Evolutionary conservation across 2,797 vertebrate genomes (phyloP), one percentile per base, ranked within the genome.

Genomic region (Pangasius sanitwongsei): DNA sequence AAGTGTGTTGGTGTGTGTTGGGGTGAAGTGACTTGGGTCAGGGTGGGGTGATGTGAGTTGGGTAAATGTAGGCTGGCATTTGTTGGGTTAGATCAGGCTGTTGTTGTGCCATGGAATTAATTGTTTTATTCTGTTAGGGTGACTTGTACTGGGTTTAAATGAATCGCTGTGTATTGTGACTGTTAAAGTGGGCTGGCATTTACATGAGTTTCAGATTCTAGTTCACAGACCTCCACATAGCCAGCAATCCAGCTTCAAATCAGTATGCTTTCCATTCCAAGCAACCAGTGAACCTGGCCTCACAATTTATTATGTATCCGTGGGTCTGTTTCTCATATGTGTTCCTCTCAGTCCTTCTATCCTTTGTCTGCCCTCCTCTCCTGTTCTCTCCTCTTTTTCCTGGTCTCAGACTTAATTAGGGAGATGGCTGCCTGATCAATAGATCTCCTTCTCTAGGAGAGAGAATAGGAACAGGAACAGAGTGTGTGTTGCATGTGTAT

Each of bases 381-480:
- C 48, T 53, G 20, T 89, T 86, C 83, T 75, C 63, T 57, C 59
- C 13, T 82, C 25, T 85, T 87, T 87, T 70, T 59, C 72, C 65
- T 87, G 74, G 87, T 88, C 87, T 95, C 92, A 92, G 89, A 88
- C 89, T 93, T 93, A 96, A 96, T 96, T 96, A 96, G 92, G 87
- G 89, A 94, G 94, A 95, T 95, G 94, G 91, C 55, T 91, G 84
- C 87, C 93, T 94, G 95, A 96, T 96, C 95, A 95, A 96, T 96
- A 94, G 90, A 86, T 20, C 75, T 86, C 90, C 91, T 93, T 93
- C 93, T 85, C 74, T 86, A 31, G 89, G 94, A 93, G 89, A 88
- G 55, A 50, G 67, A 85, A 88, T 89, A 80, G 87, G 16, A 88
- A 50, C 37, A 91, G 88, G 89, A 67, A 83, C 81, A 87, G 92